Evolutionary conservation across 2,797 vertebrate species (phyloP).

Genomic region (Propithecus perrieri): DNA sequence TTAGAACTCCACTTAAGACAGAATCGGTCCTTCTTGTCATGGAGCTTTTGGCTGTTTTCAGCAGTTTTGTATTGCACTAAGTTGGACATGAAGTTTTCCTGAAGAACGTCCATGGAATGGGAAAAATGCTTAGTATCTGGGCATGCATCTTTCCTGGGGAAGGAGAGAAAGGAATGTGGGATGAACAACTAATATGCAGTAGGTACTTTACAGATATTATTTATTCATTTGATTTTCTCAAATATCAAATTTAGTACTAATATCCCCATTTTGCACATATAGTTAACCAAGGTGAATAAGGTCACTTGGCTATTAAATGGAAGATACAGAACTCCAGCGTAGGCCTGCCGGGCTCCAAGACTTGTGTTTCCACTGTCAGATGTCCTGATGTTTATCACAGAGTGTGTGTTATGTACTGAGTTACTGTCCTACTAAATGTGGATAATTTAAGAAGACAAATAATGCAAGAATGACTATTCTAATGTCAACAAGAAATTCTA

Average conservation of each 20-base stretch:
- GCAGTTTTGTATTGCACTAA: neutral
- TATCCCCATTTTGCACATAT: neutral
- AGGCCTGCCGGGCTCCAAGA: neutral
- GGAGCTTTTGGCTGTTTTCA: neutral
- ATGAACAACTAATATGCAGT: neutral
- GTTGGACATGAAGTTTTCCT: neutral
- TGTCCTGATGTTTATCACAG: neutral
- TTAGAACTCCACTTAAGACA: neutral
- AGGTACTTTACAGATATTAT: neutral
- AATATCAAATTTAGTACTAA: neutral
- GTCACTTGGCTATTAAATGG: neutral
- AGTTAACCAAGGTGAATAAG: neutral
- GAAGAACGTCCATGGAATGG: neutral
- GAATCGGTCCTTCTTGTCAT: neutral
- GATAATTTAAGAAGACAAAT: constrained; percentile 11
- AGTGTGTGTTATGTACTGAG: no score
- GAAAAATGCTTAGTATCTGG: neutral
- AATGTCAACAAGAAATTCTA: neutral
- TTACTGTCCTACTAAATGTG: neutral
- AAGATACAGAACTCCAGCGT: neutral
- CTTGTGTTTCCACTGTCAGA: neutral
- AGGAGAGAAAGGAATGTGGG: neutral
- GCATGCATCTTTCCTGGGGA: neutral
- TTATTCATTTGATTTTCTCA: constrained; percentile 12
- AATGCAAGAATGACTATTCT: neutral